These are phyloP conservation scores for Volucella bombylans DNA, from an alignment of 2,888 invertebrate species.

Conservation along the genomic window DNA sequence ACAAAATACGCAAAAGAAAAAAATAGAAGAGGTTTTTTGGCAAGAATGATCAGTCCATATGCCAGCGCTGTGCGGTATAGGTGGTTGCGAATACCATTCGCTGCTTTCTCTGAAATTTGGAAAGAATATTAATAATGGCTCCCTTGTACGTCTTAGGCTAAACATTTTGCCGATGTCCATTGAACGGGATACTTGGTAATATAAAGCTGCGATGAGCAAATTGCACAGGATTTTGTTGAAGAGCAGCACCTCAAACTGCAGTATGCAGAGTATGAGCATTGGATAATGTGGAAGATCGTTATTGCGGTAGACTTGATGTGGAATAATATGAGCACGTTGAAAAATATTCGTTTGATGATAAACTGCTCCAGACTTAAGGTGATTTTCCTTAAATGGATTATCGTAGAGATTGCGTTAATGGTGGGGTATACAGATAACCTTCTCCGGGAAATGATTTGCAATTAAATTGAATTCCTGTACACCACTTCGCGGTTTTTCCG, in stretches of 20 bases:
- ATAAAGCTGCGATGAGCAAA: conserved; percentile 46
- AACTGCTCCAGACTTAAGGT: conserved; percentile 43
- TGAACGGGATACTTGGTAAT: conserved; percentile 55
- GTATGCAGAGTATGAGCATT: conserved; percentile 57
- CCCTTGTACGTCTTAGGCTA: conserved; percentile 65
- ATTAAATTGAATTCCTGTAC: conserved; percentile 35
- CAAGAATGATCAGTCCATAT: not conserved
- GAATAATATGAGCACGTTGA: conserved; percentile 45
- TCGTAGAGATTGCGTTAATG: conserved; percentile 66
- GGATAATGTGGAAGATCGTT: too few relatives aligned
- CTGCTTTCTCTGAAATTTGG: conserved; percentile 84
- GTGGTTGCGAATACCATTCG: conserved; percentile 89
- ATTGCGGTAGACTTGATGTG: conserved; percentile 46
- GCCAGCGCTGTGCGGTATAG: conserved; percentile 79
- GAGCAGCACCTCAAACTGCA: conserved; percentile 73
- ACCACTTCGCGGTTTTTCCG: too few relatives aligned
- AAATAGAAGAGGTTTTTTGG: too few relatives aligned
- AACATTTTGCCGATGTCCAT: conserved; percentile 54
- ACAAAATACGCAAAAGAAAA: too few relatives aligned
- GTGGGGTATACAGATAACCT: too few relatives aligned
- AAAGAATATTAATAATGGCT: conserved; percentile 70
- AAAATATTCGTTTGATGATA: conserved; percentile 46
- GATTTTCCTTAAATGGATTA: conserved; percentile 61
- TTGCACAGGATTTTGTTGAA: conserved; percentile 51
- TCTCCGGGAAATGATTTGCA: conserved; percentile 51